Conservation (phyloP, 2,797 vertebrate species). For the Poecile montanus region DNA sequence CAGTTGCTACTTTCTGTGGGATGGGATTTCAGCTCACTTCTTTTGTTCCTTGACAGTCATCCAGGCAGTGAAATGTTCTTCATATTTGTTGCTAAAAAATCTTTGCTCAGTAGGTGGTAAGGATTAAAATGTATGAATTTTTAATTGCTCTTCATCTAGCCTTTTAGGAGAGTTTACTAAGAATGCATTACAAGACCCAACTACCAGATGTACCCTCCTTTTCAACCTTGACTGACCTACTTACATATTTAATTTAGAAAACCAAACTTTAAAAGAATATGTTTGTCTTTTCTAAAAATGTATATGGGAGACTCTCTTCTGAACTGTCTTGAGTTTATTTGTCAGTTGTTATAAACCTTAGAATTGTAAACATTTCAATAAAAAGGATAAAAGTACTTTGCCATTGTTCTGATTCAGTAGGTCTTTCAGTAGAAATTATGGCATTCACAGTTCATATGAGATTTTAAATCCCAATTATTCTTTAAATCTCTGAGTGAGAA, state of each 20-base stretch:
- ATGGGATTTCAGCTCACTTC: background rate
- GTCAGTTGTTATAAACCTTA: conserved; percentile 34
- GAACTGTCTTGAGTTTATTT: conserved; percentile 40
- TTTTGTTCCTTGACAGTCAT: background rate
- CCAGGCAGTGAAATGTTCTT: conserved; percentile 30
- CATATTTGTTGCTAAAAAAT: conserved; percentile 41
- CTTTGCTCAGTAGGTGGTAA: conserved; percentile 38
- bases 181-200: conserved; percentile 47
- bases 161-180: conserved; percentile 47
- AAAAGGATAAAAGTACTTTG: background rate
- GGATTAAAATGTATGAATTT: conserved; percentile 70
- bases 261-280: background rate
- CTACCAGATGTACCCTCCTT: conserved; percentile 40
- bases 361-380: conserved; percentile 16
- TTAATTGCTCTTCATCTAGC: conserved; percentile 53
- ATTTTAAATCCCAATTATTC: background rate
- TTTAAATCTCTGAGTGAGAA: background rate
- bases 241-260: conserved; percentile 67
- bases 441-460: background rate
- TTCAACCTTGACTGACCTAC: conserved; percentile 34
- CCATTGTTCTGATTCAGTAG: background rate
- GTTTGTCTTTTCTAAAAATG: conserved; percentile 40
- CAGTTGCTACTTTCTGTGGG: background rate
- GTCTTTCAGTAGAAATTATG: background rate
- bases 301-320: conserved; percentile 12